Evolutionary conservation across 2,888 invertebrate species (phyloP), one percentile per base, ranked within the genome.

Genomic region (Pyrocoelia pectoralis): DNA sequence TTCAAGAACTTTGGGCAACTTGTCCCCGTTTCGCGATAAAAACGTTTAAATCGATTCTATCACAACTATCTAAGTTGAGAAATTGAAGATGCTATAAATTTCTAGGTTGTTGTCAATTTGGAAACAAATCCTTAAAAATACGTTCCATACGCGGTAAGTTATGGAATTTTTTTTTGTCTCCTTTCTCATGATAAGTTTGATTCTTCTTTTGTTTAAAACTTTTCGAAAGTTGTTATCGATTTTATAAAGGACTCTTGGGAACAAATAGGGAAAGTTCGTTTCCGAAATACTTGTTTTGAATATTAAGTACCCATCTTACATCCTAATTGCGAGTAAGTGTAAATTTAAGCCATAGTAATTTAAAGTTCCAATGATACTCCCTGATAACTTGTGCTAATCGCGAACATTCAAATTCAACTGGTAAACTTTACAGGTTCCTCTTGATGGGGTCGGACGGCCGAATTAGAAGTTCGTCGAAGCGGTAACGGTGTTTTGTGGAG

Each of bases 351-450:
- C 48, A 63, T 60, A 70, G 69, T 70, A 70, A 60, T 71, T 71
- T 62, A 66, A 71, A 71, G 67, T 71, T 70, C 69, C 65, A 69
- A 69, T 63, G 63, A 70, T 69, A 69, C 68, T 67, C 66, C 66
- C 66, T 69, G 72, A 71, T 71, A 72, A 71, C 69, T 72, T 69
- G 67, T 60, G 66, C 72, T 73, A 72, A 73, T 72, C 72, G 72
- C 64, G 69, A 67, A 69, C 71, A 72, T 73, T 73, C 73, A 73
- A 72, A 73, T 73, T 72, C 73, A 70, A 69, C 70, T 70, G 68
- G 71, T 69, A 70, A 73, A 73, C 67, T 72, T 71, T 65, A 67
- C 68, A 68, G 65, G 69, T 70, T 69, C 65, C 24, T 69, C 67
- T 67, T 73, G 71, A 72, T 72, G 71, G 69, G 69, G 70, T 71